Conservation (phyloP, 1,140 invertebrate species). For the Caenorhabditis latens region DNA sequence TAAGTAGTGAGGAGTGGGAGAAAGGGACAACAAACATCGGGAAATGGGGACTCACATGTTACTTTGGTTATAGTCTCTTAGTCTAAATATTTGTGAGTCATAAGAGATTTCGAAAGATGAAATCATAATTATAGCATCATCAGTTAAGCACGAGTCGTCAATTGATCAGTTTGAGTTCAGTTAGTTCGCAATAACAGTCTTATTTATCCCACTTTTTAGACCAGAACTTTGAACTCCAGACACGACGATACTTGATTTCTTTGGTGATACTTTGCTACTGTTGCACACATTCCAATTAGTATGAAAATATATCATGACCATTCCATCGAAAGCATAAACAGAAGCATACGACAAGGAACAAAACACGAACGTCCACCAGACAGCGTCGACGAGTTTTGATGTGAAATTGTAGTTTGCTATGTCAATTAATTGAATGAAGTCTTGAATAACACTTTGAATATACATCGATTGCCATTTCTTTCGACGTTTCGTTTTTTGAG, state of each 20-base stretch:
- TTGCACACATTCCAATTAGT: background rate
- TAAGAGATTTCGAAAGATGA: background rate
- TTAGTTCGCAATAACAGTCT: no score
- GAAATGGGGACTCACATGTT: conserved; percentile 6
- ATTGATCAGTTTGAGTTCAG: background rate
- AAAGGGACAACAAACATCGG: conserved; percentile 8
- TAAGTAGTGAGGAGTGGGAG: no score
- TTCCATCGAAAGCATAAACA: background rate
- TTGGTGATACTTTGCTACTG: background rate
- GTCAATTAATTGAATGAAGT: conserved; percentile 11
- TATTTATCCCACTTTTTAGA: background rate
- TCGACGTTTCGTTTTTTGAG: background rate
- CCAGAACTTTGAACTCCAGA: background rate
- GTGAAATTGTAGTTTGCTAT: background rate
- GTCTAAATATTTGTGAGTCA: conserved; percentile 45
- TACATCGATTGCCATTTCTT: conserved; percentile 32
- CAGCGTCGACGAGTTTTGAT: background rate
- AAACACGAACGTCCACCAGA: background rate
- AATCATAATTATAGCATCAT: background rate
- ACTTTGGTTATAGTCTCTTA: background rate
- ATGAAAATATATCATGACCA: background rate
- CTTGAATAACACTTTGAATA: conserved; percentile 35
- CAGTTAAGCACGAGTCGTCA: background rate
- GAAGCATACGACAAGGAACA: background rate
- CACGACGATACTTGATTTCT: background rate